phyloP scores from a whole-genome alignment of 2,888 invertebrate genomes.

The Atethmia centrago region DNA sequence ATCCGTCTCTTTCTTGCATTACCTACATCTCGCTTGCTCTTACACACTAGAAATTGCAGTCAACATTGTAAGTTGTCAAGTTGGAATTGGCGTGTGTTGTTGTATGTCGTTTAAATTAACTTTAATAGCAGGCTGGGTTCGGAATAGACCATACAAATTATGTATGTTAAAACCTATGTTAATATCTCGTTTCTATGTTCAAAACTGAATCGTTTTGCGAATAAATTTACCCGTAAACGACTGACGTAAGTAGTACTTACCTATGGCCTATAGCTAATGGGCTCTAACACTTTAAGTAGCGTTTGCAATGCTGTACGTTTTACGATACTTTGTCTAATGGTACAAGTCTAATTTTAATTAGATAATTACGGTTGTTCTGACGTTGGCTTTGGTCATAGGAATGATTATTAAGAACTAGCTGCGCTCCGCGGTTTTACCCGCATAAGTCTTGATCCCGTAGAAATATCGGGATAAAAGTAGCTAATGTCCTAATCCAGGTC shows the following conservation, averaged over 20 bases:
- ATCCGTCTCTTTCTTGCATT: slow-evolving; percentile 67
- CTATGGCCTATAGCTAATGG: no score
- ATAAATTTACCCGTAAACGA: neutral
- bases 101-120: slow-evolving; percentile 24
- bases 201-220: neutral
- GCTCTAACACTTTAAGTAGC: no score
- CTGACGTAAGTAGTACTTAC: neutral
- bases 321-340: neutral
- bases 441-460: no score
- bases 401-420: neutral
- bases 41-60: slow-evolving; percentile 35
- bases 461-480: no score
- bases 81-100: slow-evolving; percentile 34
- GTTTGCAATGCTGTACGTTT: neutral
- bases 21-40: slow-evolving; percentile 62
- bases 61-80: slow-evolving; percentile 51
- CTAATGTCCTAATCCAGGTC: no score
- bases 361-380: neutral
- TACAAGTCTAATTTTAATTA: neutral
- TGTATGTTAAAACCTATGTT: slow-evolving; percentile 4
- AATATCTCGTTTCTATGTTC: neutral
- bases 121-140: neutral
- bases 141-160: slow-evolving; percentile 7
- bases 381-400: neutral
- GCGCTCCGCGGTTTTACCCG: no score